Evolutionary conservation across 2,113 vertebrate genomes (phyloP), one percentile per base, ranked within the genome.

Genomic region (Formicarius rufipectus): DNA sequence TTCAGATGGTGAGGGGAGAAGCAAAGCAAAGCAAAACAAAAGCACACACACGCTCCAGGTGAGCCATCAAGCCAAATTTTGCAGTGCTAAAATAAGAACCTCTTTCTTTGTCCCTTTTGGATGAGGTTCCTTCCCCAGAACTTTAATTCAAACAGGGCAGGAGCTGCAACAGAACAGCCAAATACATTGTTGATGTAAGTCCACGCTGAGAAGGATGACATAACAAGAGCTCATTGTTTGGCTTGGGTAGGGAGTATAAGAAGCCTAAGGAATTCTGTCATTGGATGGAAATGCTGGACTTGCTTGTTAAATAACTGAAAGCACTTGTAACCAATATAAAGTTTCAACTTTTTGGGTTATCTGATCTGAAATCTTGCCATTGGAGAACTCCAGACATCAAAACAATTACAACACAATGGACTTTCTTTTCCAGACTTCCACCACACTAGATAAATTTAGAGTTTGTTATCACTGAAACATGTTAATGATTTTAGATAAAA

Each of bases 401-500:
- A 95, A 94, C 78, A 94, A 77, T 94, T 82, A 93, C 31, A 52
- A 39, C 56, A 93, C 55, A 91, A 90, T 3, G 73, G 53, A 53
- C 44, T 60, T 78, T 33, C 47, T 83, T 82, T 79, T 42, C 74
- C 79, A 83, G 89, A 37, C 58, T 89, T 75, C n/a, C 68, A 86
- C 42, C 55, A 56, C 68, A 64, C 24, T 24, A 52, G 64, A 86
- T 62, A 76, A 68, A 84, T 47, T 67, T 82, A 67, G 80, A 69
- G 71, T 74, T 58, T 74, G 45, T 63, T 72, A 78, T 72, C 85
- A 75, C 44, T 92, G 92, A 88, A 84, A 90, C 75, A 93, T 60
- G 85, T 80, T 87, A 94, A 84, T 71, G 77, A 75, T 77, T 95
- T 82, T 40, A 93, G 55, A 93, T 78, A 72, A 96, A 95, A 90